These are phyloP conservation scores for Echinops telfairi DNA, from an alignment of 2,113 vertebrate genomes.

Conservation along the genomic window DNA sequence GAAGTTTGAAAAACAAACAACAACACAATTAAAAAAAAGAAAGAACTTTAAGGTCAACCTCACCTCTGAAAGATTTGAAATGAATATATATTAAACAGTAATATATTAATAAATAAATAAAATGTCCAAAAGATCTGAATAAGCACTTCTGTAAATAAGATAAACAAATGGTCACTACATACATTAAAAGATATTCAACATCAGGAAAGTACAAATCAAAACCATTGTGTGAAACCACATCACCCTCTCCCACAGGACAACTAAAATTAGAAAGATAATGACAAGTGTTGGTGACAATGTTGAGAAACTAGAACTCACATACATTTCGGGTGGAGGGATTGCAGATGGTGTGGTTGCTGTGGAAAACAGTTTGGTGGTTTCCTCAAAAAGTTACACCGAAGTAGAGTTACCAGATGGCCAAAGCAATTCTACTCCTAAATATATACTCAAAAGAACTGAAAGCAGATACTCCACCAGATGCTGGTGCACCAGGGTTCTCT, in stretches of 20 bases:
- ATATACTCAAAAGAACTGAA: background rate
- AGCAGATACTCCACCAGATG: background rate
- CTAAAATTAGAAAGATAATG: background rate
- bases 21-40: no score
- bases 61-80: no score
- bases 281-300: background rate
- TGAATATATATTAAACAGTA: no score
- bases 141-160: background rate
- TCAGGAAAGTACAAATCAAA: slow-evolving; percentile 43
- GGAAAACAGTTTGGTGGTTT: no score
- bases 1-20: no score
- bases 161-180: background rate
- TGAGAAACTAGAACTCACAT: background rate
- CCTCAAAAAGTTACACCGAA: no score
- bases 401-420: no score
- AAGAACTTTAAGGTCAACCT: no score
- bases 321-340: slow-evolving; percentile 8
- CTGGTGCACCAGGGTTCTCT: background rate
- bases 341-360: background rate
- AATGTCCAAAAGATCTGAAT: background rate
- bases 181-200: slow-evolving; percentile 35
- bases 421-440: no score
- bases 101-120: no score
- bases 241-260: background rate
- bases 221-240: background rate